Base-by-base conservation (phyloP, 2,888 invertebrate genomes). In the Eumacrocentrus americanus region DNA sequence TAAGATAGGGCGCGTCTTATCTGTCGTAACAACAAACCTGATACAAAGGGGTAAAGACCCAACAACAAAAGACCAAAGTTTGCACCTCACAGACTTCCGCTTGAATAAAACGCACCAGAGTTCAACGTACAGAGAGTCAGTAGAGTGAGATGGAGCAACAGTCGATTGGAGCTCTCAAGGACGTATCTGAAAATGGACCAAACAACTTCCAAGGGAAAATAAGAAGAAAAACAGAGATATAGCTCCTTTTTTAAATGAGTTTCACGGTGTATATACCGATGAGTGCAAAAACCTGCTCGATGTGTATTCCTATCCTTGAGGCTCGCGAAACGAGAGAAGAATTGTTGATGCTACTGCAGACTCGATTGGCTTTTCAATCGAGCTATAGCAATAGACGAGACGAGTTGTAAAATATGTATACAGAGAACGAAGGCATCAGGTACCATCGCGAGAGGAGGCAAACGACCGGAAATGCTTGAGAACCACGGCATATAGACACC, bases 401-500 rank as follows among this genome's bases (percentile, higher is more conserved):
- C 29, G 9, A 29, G 29, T n/a, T n/a, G n/a, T 16, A 16, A 16
- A 42, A 42, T 42, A 42, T 14, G 14, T 29, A 29, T 4, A 16
- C 12, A 14, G 18, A 42, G 6, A 7, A 18, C 6, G 46, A 18
- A 12, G 42, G 4, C 14, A 42, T 7, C 42, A 14, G 42, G 42
- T 42, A 18, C n/a, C 7, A 18, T 20, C n/a, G 12, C 50, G 18
- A 50, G n/a, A n/a, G n/a, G n/a, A n/a, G 42, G 14, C 18, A 16
- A 42, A 42, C 18, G 42, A 14, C 42, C 42, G 42, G 42, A 42
- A 42, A 42, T 42, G 14, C 42, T 7, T 42, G 16, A 42, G 42
- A 42, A 42, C 18, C 42, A 18, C 18, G 42, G 38, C 14, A 14
- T n/a, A n/a, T 38, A 12, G 14, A 42, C 42, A 42, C 42, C 42